Percentiles rank a stretch among this genome's conserved stretches.
Evolutionary conservation across 2,888 invertebrate species (phyloP).

Genomic region (Automeris io): DNA sequence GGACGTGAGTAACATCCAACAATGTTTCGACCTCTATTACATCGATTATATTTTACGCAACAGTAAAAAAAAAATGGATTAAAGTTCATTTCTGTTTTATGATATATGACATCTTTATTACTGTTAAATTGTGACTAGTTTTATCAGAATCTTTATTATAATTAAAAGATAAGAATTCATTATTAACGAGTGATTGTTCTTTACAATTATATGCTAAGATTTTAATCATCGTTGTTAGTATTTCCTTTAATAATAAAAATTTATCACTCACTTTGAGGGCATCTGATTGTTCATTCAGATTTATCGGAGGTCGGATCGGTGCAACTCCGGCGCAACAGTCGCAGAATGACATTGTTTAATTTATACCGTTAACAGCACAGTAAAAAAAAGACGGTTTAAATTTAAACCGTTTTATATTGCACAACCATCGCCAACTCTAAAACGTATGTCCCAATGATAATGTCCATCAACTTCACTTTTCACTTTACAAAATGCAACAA

Average conservation of each 20-base stretch:
- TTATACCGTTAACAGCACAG: conserved; percentile 37
- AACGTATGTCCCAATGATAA: conserved; percentile 17
- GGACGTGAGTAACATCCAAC: conserved; percentile 36
- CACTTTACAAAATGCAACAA: conserved; percentile 25
- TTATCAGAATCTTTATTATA: no score
- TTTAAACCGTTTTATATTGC: conserved; percentile 46
- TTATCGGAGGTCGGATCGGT: conserved; percentile 86
- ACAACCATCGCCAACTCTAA: conserved; percentile 38
- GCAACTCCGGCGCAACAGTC: conserved; percentile 81
- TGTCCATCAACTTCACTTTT: conserved; percentile 21
- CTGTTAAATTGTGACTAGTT: no score
- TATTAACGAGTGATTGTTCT: neutral
- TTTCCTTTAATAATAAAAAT: conserved; percentile 5
- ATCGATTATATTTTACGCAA: conserved; percentile 24
- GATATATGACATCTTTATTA: no score
- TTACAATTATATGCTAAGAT: conserved; percentile 2
- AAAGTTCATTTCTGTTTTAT: neutral
- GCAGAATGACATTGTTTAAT: conserved; percentile 77
- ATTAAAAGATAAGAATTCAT: neutral
- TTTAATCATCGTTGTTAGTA: neutral
- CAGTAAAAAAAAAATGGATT: conserved; percentile 11
- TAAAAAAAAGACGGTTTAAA: conserved; percentile 40
- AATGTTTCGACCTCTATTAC: conserved; percentile 34
- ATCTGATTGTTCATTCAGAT: conserved; percentile 83
- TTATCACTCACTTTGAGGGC: conserved; percentile 82